A percentile compares a stretch with the other conserved stretches of the same genome.
Conservation (phyloP, 2,888 invertebrate species). For the Coenonympha arcania region DNA sequence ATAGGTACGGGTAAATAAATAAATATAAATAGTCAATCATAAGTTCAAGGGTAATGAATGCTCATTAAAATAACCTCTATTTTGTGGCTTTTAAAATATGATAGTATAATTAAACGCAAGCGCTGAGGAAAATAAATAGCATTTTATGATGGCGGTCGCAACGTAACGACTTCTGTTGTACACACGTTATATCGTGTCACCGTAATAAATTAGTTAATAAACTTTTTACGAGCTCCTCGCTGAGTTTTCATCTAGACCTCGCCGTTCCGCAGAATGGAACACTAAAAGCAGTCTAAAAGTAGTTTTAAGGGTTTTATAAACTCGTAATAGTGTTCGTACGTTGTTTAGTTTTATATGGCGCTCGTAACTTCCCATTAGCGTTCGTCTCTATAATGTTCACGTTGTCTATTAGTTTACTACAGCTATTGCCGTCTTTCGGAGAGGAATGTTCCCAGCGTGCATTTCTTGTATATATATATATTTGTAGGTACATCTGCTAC, state of each 20-base stretch:
- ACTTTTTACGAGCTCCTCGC: constrained; percentile 6
- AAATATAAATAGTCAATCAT: too few relatives aligned
- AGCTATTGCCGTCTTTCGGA: not conserved
- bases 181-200: not conserved
- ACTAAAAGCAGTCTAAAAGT: constrained; percentile 13
- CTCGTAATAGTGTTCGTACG: constrained; percentile 7
- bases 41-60: not conserved
- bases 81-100: not conserved
- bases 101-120: not conserved
- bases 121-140: not conserved
- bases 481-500: too few relatives aligned
- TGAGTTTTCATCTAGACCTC: constrained; percentile 1
- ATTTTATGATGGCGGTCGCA: not conserved
- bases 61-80: not conserved
- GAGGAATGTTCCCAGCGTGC: not conserved
- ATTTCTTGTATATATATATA: too few relatives aligned
- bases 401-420: not conserved
- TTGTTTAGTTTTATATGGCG: constrained; percentile 10
- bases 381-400: not conserved
- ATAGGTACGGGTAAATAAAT: too few relatives aligned
- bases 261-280: constrained; percentile 8
- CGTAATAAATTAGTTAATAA: constrained; percentile 8
- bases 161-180: constrained; percentile 1
- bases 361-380: constrained; percentile 13
- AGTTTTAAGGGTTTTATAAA: constrained; percentile 14